phyloP scores from a whole-genome alignment of 2,797 vertebrate species.

The Clarias laeviceps region DNA sequence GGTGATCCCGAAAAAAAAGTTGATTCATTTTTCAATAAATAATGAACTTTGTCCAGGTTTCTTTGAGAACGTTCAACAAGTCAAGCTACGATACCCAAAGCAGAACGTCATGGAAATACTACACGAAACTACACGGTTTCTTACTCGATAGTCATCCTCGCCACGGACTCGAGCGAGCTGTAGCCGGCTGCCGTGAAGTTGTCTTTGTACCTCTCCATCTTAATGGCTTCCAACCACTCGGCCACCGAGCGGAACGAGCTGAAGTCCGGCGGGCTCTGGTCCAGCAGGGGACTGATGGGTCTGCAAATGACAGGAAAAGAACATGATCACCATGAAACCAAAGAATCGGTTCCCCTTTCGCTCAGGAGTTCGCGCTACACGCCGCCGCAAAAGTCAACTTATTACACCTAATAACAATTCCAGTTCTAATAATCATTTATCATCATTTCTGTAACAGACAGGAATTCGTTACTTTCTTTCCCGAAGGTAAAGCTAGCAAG shows the following conservation, averaged over 20 bases:
- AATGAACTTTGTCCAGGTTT: not conserved
- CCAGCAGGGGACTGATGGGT: constrained; percentile 96
- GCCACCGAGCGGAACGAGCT: constrained; percentile 93
- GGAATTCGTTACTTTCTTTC: not conserved
- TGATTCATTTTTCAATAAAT: not conserved
- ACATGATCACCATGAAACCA: constrained; percentile 6
- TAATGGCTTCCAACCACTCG: constrained; percentile 99
- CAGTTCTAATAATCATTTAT: not conserved
- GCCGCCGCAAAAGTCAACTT: not conserved
- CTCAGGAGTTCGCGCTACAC: not conserved
- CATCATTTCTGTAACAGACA: not conserved
- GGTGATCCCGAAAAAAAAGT: too few species aligned
- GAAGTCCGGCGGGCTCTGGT: constrained; percentile 97
- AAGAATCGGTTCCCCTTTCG: not conserved
- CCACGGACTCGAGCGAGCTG: constrained; percentile 95
- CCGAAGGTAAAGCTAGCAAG: not conserved
- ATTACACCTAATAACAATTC: constrained; percentile 12
- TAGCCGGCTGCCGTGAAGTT: constrained; percentile 98
- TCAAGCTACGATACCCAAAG: not conserved
- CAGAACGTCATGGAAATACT: not conserved
- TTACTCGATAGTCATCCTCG: constrained; percentile 99
- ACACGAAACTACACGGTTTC: constrained; percentile 61
- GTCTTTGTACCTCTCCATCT: constrained; percentile 98
- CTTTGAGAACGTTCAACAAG: not conserved
- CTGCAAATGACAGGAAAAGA: constrained; percentile 68